A percentile compares a stretch with the other conserved stretches of the same genome.
Conservation (phyloP, 2,113 vertebrate genomes). For the Silurus meridionalis region DNA sequence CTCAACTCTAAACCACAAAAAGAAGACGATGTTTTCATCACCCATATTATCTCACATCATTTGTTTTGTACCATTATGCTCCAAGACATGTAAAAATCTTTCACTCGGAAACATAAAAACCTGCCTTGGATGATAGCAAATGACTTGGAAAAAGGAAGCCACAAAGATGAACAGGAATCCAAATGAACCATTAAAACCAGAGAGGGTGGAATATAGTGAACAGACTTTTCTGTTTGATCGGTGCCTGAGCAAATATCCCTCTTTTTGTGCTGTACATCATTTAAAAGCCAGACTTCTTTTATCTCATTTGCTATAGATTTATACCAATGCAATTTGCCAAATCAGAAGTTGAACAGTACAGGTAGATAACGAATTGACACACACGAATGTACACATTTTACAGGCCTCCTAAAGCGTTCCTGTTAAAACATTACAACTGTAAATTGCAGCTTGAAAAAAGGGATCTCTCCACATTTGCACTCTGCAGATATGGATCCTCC, state of each 20-base stretch:
- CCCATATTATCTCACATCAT: conserved; percentile 51
- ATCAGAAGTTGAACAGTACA: conserved; percentile 35
- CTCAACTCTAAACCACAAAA: conserved; percentile 21
- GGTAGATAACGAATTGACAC: conserved; percentile 45
- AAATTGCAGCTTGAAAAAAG: conserved; percentile 10
- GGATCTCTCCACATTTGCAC: conserved; percentile 8
- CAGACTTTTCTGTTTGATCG: conserved; percentile 34
- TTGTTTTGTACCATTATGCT: conserved; percentile 52
- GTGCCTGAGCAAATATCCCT: conserved; percentile 21
- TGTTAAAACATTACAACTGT: conserved; percentile 40
- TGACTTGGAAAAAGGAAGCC: conserved; percentile 45
- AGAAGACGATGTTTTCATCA: conserved; percentile 46
- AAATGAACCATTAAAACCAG: conserved; percentile 48
- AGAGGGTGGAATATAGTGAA: conserved; percentile 39
- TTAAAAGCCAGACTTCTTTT: conserved; percentile 23
- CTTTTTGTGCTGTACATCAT: conserved; percentile 43
- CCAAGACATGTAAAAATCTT: conserved; percentile 50
- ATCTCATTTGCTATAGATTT: conserved; percentile 16
- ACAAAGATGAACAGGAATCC: conserved; percentile 42
- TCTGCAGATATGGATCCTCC: background rate
- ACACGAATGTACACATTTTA: conserved; percentile 35
- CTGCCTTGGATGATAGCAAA: conserved; percentile 49
- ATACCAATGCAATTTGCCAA: conserved; percentile 24
- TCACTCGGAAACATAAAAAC: conserved; percentile 48
- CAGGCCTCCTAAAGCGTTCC: conserved; percentile 32